Conservation (phyloP, 2,888 invertebrate genomes). For the Dinocampus coccinellae region DNA sequence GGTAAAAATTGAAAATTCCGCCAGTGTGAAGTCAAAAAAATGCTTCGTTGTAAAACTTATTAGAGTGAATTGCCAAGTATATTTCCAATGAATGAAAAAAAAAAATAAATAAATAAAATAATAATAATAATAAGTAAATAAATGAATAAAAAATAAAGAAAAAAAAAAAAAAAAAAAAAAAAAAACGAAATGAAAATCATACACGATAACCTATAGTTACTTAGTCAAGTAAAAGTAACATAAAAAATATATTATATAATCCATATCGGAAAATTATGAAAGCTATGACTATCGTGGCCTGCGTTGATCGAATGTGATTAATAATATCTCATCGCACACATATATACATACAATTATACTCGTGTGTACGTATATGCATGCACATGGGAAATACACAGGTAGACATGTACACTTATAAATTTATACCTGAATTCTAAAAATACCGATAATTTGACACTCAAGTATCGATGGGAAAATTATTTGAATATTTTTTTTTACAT, state of each 20-base stretch:
- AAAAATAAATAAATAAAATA: too few relatives aligned
- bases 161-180: constrained; percentile 55
- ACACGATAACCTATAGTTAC: constrained; percentile 52
- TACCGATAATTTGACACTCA: too few relatives aligned
- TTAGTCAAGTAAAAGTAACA: constrained; percentile 47
- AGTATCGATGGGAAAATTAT: too few relatives aligned
- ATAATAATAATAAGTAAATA: too few relatives aligned
- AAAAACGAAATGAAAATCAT: constrained; percentile 41
- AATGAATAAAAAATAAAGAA: too few relatives aligned
- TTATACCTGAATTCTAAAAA: too few relatives aligned
- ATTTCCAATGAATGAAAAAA: constrained; percentile 63
- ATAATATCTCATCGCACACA: constrained; percentile 40
- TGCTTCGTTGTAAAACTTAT: constrained; percentile 67
- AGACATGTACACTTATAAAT: too few relatives aligned
- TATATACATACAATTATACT: constrained; percentile 23
- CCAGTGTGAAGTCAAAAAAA: constrained; percentile 47
- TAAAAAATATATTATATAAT: constrained; percentile 53
- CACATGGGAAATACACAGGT: too few relatives aligned
- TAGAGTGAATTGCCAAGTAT: constrained; percentile 69
- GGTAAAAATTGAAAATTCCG: constrained; percentile 40
- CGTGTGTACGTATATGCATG: constrained; percentile 34
- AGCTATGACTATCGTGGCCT: constrained; percentile 67
- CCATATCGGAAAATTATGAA: constrained; percentile 58
- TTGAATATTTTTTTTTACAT: too few relatives aligned
- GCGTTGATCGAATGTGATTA: constrained; percentile 59